A percentile compares a stretch with the other conserved stretches of the same genome.
Evolutionary conservation across 2,888 invertebrate genomes (phyloP).

Genomic region (Agrochola lota): DNA sequence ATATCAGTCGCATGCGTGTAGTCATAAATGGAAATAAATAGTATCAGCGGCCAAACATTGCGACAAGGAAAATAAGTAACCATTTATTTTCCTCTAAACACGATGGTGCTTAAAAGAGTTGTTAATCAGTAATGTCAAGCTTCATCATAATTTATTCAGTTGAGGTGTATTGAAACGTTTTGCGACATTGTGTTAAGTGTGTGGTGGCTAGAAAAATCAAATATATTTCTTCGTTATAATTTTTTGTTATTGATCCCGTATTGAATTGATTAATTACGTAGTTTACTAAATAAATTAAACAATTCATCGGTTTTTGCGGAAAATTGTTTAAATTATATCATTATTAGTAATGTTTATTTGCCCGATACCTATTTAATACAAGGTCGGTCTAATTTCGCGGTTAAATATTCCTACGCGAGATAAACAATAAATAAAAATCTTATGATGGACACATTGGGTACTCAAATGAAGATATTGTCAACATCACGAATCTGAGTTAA

Average conservation of each 20-base stretch:
- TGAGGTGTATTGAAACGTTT: background rate
- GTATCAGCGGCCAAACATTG: background rate
- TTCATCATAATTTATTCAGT: background rate
- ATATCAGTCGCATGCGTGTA: background rate
- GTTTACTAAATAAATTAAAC: background rate
- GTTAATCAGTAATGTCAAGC: background rate
- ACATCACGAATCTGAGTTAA: slow-evolving; percentile 76
- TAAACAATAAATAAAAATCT: background rate
- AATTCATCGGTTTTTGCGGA: background rate
- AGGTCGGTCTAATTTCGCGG: background rate
- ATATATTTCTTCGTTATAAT: background rate
- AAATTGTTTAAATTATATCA: background rate
- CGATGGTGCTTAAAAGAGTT: slow-evolving; percentile 4
- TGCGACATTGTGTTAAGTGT: background rate
- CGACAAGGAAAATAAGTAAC: slow-evolving; percentile 34
- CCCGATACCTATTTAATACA: background rate
- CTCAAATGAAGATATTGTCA: slow-evolving; percentile 68
- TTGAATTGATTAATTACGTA: background rate
- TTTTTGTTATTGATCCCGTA: background rate
- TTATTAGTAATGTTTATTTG: slow-evolving; percentile 9
- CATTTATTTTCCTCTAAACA: slow-evolving; percentile 38
- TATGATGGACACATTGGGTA: background rate
- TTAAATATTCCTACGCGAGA: background rate
- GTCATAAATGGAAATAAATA: slow-evolving; percentile 3
- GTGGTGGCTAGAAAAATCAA: slow-evolving; percentile 35